Evolutionary conservation across 2,888 invertebrate species (phyloP), one percentile per base, ranked within the genome.

Genomic region (Diarsia brunnea): DNA sequence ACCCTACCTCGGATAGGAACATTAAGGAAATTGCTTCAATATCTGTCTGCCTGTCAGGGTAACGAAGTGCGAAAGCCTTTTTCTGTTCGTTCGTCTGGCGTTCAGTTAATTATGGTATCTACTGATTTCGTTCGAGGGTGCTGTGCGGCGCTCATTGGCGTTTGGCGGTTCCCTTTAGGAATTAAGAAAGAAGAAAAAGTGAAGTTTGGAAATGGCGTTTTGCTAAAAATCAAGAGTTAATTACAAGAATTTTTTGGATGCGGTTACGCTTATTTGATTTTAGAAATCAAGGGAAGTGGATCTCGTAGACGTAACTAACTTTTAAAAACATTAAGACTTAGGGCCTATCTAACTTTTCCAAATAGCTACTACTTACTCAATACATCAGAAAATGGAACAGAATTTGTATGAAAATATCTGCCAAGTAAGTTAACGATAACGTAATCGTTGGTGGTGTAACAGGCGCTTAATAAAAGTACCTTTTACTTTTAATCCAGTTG

Each of bases 11-110:
- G 45, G 53, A 14, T 11, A 11, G 53, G 27, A 69, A 69, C 64
- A 69, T 69, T 47, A 63, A 78, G 84, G 75, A 88, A 81, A 88
- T 84, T 84, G 79, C 69, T 68, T 70, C 72, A 75, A 77, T 84
- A 77, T 84, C 86, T 69, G 77, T 82, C 75, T 47, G 69, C 71
- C 86, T 73, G 77, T 65, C 65, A 53, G 61, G 27, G 19, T 66
- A 78, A 78, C 47, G 61, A 69, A 69, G 66, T 66, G 47, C 31
- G 55, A 82, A 61, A 81, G 73, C 76, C 69, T 82, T 87, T 78
- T 78, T 69, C 76, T 76, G 75, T 84, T 75, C 73, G 75, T 84
- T 75, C 73, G 51, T 49, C 65, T 65, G 63, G 47, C 78, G 65
- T 58, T 72, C 66, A 69, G 71, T 75, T 78, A 84, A 87, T 88